Evolutionary conservation across 2,797 vertebrate genomes (phyloP).

Genomic region (Staurois parvus): DNA sequence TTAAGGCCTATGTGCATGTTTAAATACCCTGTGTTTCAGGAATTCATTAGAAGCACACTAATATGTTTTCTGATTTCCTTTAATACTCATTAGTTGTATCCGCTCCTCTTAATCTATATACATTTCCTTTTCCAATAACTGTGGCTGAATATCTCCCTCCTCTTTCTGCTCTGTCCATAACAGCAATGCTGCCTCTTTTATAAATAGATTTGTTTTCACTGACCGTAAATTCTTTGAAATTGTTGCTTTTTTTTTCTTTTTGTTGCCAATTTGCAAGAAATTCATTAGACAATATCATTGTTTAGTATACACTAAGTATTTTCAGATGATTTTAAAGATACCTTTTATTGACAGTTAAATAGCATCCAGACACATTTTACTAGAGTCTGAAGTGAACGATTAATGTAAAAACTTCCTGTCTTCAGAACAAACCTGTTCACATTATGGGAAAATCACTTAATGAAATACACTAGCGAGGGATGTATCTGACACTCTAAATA

Average conservation of each 20-base stretch:
- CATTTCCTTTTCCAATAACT: slow-evolving; percentile 61
- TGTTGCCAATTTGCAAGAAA: slow-evolving; percentile 12
- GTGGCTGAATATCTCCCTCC: slow-evolving; percentile 39
- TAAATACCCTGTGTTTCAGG: slow-evolving; percentile 48
- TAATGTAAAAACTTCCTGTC: slow-evolving; percentile 7
- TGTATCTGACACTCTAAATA: slow-evolving; percentile 1
- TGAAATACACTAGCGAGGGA: background rate
- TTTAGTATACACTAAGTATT: background rate
- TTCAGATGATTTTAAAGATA: background rate
- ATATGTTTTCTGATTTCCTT: slow-evolving; percentile 58
- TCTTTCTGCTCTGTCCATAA: slow-evolving; percentile 31
- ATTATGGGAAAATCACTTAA: slow-evolving; percentile 10
- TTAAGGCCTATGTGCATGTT: slow-evolving; percentile 19
- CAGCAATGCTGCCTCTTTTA: slow-evolving; percentile 34
- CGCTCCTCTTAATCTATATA: slow-evolving; percentile 55
- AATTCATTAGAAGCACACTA: slow-evolving; percentile 50
- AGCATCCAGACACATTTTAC: background rate
- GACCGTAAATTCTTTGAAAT: slow-evolving; percentile 21
- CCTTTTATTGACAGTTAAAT: slow-evolving; percentile 5
- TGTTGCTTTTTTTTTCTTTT: slow-evolving; percentile 15
- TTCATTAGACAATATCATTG: background rate
- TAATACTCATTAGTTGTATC: slow-evolving; percentile 60
- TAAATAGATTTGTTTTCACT: slow-evolving; percentile 48
- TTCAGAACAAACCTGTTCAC: background rate
- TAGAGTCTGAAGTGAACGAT: background rate